A percentile compares a stretch with the other conserved stretches of the same genome.
phyloP scores from a whole-genome alignment of 2,888 invertebrate species.

The Steinernema scapterisci region DNA sequence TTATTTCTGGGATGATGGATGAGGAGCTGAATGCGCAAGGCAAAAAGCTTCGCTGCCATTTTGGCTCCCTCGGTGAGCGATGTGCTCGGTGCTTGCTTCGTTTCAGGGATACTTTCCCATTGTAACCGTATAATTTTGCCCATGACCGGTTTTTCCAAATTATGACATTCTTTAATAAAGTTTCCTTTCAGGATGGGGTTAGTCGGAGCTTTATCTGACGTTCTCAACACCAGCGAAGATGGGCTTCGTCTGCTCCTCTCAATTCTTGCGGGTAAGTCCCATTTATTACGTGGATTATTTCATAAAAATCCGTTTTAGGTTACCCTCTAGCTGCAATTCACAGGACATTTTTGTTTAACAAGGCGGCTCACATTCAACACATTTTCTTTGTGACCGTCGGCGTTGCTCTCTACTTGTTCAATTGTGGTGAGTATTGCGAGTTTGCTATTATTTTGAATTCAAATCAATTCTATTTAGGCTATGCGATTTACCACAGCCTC shows the following conservation, averaged over 20 bases:
- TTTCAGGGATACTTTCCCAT: too few species aligned
- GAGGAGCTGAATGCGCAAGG: too few species aligned
- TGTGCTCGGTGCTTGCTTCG: too few species aligned
- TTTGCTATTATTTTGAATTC: neutral
- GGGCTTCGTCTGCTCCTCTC: conserved; percentile 60
- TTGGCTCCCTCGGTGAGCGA: too few species aligned
- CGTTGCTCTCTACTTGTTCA: conserved; percentile 59
- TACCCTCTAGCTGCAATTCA: conserved; percentile 65
- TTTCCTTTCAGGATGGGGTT: conserved; percentile 40
- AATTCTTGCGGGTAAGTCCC: conserved; percentile 54
- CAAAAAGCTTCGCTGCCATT: too few species aligned
- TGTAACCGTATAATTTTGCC: too few species aligned
- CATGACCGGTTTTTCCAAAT: neutral
- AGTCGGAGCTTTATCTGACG: conserved; percentile 52
- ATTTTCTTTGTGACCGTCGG: conserved; percentile 58
- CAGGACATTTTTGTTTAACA: conserved; percentile 58
- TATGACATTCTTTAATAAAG: neutral
- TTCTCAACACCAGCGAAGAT: conserved; percentile 59
- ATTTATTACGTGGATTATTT: too few species aligned
- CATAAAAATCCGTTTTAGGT: conserved; percentile 53
- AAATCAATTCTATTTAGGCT: conserved; percentile 69
- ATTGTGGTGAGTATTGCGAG: conserved; percentile 53
- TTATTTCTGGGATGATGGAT: too few species aligned
- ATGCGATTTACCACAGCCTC: conserved; percentile 78
- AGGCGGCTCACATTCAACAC: conserved; percentile 54